These are phyloP conservation scores for Rhynchophorus ferrugineus DNA, from an alignment of 1,140 invertebrate species.

Conservation along the genomic window DNA sequence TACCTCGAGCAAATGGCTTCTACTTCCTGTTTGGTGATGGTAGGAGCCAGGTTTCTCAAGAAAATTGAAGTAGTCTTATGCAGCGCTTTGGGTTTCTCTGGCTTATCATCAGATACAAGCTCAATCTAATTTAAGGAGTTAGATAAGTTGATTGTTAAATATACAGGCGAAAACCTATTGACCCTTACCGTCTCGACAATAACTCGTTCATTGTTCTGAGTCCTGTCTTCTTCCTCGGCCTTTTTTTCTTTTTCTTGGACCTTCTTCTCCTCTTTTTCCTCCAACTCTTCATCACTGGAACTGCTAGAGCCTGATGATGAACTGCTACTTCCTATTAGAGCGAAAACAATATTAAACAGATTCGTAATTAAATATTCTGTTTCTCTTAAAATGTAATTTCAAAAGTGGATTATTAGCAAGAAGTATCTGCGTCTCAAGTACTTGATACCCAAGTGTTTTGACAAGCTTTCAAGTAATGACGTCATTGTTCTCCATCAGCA, in stretches of 20 bases:
- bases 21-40: constrained; percentile 87
- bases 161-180: too few species aligned
- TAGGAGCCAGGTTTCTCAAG: constrained; percentile 88
- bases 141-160: too few species aligned
- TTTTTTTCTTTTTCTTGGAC: constrained; percentile 27
- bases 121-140: too few species aligned
- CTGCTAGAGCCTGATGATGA: constrained; percentile 38
- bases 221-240: not conserved
- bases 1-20: constrained; percentile 77
- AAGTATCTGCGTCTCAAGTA: too few species aligned
- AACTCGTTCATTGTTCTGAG: constrained; percentile 34
- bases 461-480: too few species aligned
- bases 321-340: constrained; percentile 37
- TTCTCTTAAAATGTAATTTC: too few species aligned
- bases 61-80: constrained; percentile 98
- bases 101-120: constrained; percentile 43
- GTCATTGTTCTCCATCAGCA: too few species aligned
- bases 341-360: too few species aligned
- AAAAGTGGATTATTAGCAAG: too few species aligned
- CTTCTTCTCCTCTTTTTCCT: constrained; percentile 13
- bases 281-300: constrained; percentile 33
- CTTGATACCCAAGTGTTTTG: too few species aligned
- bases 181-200: constrained; percentile 40
- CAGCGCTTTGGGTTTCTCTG: constrained; percentile 58
- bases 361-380: too few species aligned